Evolutionary conservation across 2,888 invertebrate species (phyloP).

Genomic region (Cataglyphis livida): DNA sequence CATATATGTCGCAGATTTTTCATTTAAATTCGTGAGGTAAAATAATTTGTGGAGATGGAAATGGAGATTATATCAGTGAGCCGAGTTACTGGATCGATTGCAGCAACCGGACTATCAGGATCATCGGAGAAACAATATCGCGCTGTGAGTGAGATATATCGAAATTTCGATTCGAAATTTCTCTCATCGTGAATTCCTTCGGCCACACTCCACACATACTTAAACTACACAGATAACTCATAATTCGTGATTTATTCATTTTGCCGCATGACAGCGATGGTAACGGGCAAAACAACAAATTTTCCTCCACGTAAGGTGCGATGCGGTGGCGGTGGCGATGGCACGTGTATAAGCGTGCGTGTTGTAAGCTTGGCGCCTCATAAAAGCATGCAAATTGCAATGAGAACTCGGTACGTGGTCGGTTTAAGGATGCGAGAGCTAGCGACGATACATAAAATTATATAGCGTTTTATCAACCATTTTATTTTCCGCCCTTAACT

Average conservation of each 20-base stretch:
- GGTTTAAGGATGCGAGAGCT: conserved; percentile 11
- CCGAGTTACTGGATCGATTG: conserved; percentile 22
- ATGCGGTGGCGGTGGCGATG: conserved; percentile 14
- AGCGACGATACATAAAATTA: conserved; percentile 13
- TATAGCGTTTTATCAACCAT: conserved; percentile 46
- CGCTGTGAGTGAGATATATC: not conserved
- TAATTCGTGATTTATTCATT: conserved; percentile 36
- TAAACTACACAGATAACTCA: not conserved
- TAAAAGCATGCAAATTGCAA: conserved; percentile 70
- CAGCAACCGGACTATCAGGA: not conserved
- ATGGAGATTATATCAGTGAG: conserved; percentile 6
- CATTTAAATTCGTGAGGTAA: conserved; percentile 14
- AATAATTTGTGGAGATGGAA: conserved; percentile 16
- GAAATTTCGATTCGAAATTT: conserved; percentile 28
- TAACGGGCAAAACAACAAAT: conserved; percentile 55
- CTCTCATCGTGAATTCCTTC: not conserved
- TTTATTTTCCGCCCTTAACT: conserved; percentile 61
- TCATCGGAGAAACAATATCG: not conserved
- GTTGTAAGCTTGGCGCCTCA: conserved; percentile 67
- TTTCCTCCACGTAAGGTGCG: conserved; percentile 31
- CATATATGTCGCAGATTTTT: conserved; percentile 33
- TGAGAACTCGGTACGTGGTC: conserved; percentile 59
- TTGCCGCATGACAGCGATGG: conserved; percentile 5
- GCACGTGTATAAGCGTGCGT: conserved; percentile 57
- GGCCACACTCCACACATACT: not conserved